Base-by-base conservation (phyloP, 2,888 invertebrate genomes). In the Agriopis marginaria region DNA sequence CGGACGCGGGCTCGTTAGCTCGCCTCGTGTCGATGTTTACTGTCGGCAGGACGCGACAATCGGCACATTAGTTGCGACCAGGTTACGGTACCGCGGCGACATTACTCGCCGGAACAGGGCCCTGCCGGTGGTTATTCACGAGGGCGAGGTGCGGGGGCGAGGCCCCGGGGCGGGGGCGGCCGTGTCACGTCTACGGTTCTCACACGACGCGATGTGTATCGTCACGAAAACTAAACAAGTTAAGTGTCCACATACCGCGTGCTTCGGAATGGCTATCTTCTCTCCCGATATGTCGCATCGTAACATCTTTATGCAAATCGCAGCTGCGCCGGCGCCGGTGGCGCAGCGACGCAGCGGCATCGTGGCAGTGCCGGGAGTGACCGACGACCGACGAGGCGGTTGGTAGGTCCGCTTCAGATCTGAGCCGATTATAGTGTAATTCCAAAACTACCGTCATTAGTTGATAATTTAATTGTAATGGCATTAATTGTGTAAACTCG, bases 1-100 rank as follows among this genome's bases (percentile, higher is more conserved):
- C 64, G 58, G 64, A 63, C 50, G 69, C 53, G 69, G 12, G 58
- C 73, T 74, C 68, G 71, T 74, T 74, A 74, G 59, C 66, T 42
- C 54, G 54, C 62, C 50, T 53, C 53, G 53, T 51, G n/a, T n/a
- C 64, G 50, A 59, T 67, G 70, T 74, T 71, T 74, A 71, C 61
- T 58, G 56, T 42, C 66, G 56, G 66, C 66, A 65, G 63, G 12
- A 40, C 66, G 63, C 42, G 65, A 66, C 49, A 63, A 60, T 39
- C 56, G 63, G 68, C 71, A 66, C 47, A 63, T 63, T 63, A 63
- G 45, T 54, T 11, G 63, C 32, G 32, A 49, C 5, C 47, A 23
- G n/a, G 32, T 32, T 17, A 39, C 49, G 49, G 14, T 32, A 40
- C 10, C 1, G 9, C 8, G 50, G 17, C 50, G 12, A 23, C 47